Evolutionary conservation across 1,140 invertebrate genomes (phyloP), one percentile per base, ranked within the genome.

Genomic region (Brachionus sp.): DNA sequence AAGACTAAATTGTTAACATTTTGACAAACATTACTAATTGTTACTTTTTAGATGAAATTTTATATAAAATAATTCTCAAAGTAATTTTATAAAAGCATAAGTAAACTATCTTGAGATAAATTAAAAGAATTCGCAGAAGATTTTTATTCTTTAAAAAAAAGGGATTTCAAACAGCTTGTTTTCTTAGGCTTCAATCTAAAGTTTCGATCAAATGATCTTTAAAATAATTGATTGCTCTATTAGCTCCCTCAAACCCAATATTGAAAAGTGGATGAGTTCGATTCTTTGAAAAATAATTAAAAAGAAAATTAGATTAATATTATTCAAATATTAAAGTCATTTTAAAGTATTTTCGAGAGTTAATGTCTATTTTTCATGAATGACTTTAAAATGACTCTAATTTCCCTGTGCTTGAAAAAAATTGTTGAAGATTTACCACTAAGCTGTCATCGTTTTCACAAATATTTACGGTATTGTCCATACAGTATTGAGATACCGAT

Each of bases 401-500:
- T 62, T 25, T 23, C 57, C 64, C 3, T 29, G 1, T 29, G 3
- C 3, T 29, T 29, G 29, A 29, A 2, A 29, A 53, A 1, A 5
- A 39, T n/a, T 57, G 29, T 25, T 7, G 37, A n/a, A 78, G 25
- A 70, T 88, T 89, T 88, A 92, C 91, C 87, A 93, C 85, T 89
- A 92, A 90, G 87, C 93, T 93, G 33, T 88, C 87, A 50, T 90
- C 87, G 85, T 90, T 86, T 77, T 92, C 90, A 87, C 87, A 89
- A 84, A 90, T 85, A 33, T 86, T 85, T 39, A 90, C 82, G 84
- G 86, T 87, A 46, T 87, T 88, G 57, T 88, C 88, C n/a, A 90
- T 89, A 57, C 93, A 93, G 90, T 96, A 93, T 89, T 98, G 97
- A 37, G 95, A 93, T 77, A 98, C 90, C 23, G 96, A 95, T 19